Conservation (phyloP, 1,140 invertebrate genomes). For the Caenorhabditis tropicalis region DNA sequence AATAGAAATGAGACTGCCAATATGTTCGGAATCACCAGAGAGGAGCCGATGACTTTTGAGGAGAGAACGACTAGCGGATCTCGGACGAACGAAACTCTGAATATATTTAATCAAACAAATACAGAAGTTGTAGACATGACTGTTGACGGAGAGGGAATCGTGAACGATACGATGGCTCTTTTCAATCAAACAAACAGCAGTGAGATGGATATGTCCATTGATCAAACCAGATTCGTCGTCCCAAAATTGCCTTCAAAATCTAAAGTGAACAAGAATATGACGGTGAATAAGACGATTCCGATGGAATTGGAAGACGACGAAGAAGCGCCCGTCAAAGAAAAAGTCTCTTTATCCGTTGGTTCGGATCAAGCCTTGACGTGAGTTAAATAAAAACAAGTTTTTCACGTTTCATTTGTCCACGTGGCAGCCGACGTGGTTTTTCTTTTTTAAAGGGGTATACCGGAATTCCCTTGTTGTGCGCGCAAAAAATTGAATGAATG, state of each 20-base stretch:
- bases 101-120: too few relatives aligned
- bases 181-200: neutral
- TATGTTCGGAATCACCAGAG: too few relatives aligned
- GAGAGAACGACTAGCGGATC: too few relatives aligned
- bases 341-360: constrained; percentile 21
- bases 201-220: neutral
- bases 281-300: neutral
- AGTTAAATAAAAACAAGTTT: neutral
- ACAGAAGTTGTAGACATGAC: neutral
- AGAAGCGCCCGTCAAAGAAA: neutral
- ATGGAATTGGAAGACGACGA: neutral
- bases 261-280: neutral
- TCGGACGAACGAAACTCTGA: too few relatives aligned
- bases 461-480: too few relatives aligned
- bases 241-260: neutral
- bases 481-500: too few relatives aligned
- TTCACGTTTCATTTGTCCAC: too few relatives aligned
- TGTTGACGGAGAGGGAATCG: neutral
- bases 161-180: neutral
- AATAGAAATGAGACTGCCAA: too few relatives aligned
- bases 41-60: too few relatives aligned
- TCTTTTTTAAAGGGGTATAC: too few relatives aligned
- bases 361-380: neutral
- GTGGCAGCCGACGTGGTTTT: too few relatives aligned
- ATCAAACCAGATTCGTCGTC: neutral